phyloP scores from a whole-genome alignment of 1,140 invertebrate genomes.

The Aphis gossypii region DNA sequence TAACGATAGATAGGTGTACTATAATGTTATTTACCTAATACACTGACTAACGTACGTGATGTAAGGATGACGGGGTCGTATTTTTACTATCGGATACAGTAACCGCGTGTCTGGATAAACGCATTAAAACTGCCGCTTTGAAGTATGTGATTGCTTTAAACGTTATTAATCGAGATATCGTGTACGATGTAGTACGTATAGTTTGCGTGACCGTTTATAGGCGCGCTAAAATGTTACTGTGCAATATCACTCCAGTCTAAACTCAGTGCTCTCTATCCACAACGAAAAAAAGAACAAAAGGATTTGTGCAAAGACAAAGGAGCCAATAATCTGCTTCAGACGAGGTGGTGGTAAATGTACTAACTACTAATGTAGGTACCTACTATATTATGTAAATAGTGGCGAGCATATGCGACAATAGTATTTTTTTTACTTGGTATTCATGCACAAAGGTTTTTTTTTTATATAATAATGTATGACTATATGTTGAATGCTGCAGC shows the following conservation, averaged over 20 bases:
- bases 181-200: background rate
- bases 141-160: background rate
- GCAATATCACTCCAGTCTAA: background rate
- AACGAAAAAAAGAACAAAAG: background rate
- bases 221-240: background rate
- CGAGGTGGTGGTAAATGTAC: background rate
- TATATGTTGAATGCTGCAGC: background rate
- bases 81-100: background rate
- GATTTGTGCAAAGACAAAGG: background rate
- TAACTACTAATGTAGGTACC: background rate
- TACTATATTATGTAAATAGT: conserved; percentile 1
- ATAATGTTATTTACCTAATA: background rate
- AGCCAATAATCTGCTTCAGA: background rate
- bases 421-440: background rate
- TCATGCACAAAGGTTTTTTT: background rate
- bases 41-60: background rate
- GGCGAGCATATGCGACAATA: background rate
- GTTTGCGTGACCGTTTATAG: background rate
- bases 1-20: no score
- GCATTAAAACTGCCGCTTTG: background rate
- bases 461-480: background rate
- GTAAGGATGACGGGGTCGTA: background rate
- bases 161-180: background rate
- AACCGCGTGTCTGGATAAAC: background rate
- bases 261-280: background rate